Conservation (phyloP, 2,113 vertebrate species). For the Mionectes macconnelli region DNA sequence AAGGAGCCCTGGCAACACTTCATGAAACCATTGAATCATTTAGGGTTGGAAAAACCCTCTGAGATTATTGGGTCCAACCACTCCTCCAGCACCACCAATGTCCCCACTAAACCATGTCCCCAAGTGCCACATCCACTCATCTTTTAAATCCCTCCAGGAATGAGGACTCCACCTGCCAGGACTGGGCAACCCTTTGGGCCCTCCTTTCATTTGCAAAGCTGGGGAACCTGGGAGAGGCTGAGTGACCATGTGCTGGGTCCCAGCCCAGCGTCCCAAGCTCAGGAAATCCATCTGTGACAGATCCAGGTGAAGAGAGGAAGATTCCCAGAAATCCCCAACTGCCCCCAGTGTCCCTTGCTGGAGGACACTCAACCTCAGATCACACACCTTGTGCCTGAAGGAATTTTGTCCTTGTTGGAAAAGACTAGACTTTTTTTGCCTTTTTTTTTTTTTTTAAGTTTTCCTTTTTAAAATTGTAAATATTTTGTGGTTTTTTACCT, state of each 20-base stretch:
- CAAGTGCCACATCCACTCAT: not conserved
- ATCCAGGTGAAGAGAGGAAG: not conserved
- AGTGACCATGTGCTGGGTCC: not conserved
- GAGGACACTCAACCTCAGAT: not conserved
- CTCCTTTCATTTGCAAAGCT: not conserved
- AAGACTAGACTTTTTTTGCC: not conserved
- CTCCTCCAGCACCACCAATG: not conserved
- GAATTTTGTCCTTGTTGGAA: fast-evolving
- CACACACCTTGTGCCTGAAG: not conserved
- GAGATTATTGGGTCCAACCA: not conserved
- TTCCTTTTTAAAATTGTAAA: not conserved
- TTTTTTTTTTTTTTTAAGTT: too few relatives aligned
- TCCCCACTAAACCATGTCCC: not conserved
- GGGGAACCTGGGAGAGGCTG: not conserved
- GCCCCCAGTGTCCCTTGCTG: not conserved
- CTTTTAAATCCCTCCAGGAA: not conserved
- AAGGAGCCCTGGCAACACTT: not conserved
- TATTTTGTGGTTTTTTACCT: not conserved
- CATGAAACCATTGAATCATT: not conserved
- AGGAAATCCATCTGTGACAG: not conserved
- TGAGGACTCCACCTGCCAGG: not conserved
- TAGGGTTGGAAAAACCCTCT: not conserved
- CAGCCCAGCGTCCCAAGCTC: not conserved
- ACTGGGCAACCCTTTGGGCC: not conserved
- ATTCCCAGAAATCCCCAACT: not conserved